These are phyloP conservation scores for Eueides isabella DNA, from an alignment of 1,140 invertebrate species.

Conservation along the genomic window DNA sequence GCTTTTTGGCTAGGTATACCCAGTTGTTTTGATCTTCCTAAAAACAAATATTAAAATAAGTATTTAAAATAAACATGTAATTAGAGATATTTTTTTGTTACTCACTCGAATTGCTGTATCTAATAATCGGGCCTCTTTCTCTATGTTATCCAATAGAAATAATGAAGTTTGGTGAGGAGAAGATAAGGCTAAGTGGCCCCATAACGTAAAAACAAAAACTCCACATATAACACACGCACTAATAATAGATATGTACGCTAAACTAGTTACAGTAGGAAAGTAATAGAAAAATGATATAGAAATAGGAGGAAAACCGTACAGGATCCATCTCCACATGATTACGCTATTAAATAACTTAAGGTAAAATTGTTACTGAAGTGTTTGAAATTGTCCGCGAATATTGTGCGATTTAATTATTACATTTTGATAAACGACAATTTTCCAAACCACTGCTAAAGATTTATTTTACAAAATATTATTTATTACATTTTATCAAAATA, in stretches of 20 bases:
- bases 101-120: conserved; percentile 67
- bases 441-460: background rate
- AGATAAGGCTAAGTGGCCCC: conserved; percentile 76
- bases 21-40: conserved; percentile 71
- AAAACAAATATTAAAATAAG: conserved; percentile 31
- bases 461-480: conserved; percentile 1
- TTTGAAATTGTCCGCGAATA: conserved; percentile 13
- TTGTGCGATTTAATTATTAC: conserved; percentile 13
- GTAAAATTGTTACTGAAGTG: conserved; percentile 5
- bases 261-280: conserved; percentile 58
- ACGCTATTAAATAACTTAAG: conserved; percentile 20
- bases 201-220: conserved; percentile 65
- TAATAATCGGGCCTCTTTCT: conserved; percentile 71
- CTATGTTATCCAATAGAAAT: conserved; percentile 73
- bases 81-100: background rate
- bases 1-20: conserved; percentile 63
- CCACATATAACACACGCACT: conserved; percentile 55
- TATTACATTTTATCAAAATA: background rate
- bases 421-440: conserved; percentile 8
- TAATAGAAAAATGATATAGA: conserved; percentile 58
- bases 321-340: conserved; percentile 62
- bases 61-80: background rate
- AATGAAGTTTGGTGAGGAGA: conserved; percentile 76
- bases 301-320: conserved; percentile 51
- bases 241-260: conserved; percentile 57